These are phyloP conservation scores for Spilarctia lutea DNA, from an alignment of 2,888 invertebrate genomes.

Conservation along the genomic window DNA sequence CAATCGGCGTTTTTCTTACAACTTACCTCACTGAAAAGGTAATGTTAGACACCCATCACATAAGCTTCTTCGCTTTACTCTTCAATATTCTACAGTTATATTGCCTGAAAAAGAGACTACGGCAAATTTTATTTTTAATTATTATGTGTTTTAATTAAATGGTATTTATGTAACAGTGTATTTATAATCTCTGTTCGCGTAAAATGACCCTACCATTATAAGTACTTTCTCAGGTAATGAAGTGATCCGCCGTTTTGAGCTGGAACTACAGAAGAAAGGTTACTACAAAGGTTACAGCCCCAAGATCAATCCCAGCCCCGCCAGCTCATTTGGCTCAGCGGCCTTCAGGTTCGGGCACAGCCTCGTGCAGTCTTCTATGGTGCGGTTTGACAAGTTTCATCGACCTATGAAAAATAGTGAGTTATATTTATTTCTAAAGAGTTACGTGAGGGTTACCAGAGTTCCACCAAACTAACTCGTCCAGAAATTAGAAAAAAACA, in stretches of 20 bases:
- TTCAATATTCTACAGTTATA: too few species aligned
- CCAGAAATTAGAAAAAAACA: background rate
- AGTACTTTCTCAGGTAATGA: slow-evolving; percentile 85
- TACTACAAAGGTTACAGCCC: slow-evolving; percentile 90
- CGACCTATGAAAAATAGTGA: slow-evolving; percentile 90
- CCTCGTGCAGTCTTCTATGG: slow-evolving; percentile 92
- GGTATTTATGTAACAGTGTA: background rate
- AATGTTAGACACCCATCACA: too few species aligned
- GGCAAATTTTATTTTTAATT: background rate
- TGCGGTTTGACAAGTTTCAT: slow-evolving; percentile 90
- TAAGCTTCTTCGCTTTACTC: too few species aligned
- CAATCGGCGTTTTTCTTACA: too few species aligned
- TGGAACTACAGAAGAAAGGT: slow-evolving; percentile 89
- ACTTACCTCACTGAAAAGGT: too few species aligned
- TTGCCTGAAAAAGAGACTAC: background rate
- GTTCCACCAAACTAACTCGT: too few species aligned
- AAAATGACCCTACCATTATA: background rate
- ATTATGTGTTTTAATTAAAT: background rate
- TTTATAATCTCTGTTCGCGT: too few species aligned
- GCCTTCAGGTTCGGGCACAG: slow-evolving; percentile 96
- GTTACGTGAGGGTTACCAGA: background rate
- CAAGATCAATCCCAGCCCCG: slow-evolving; percentile 90
- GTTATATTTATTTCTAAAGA: slow-evolving; percentile 55
- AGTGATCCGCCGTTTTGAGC: slow-evolving; percentile 91
- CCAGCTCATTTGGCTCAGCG: slow-evolving; percentile 93